Evolutionary conservation across 2,888 invertebrate species (phyloP).

Genomic region (Brachynemurus nebulosus): DNA sequence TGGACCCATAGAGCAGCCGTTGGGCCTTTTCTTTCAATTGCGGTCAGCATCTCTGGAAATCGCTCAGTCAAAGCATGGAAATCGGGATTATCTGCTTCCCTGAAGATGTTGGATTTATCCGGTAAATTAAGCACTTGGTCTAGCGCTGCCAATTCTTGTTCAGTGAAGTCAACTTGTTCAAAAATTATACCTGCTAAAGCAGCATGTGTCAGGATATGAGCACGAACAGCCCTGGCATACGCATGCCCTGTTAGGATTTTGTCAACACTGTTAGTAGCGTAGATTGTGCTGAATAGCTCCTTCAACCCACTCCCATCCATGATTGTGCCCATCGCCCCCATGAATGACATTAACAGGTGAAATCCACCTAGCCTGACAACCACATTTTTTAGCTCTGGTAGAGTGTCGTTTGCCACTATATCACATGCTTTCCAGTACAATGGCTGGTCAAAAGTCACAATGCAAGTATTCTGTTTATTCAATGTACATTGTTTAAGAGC

Average conservation of each 20-base stretch:
- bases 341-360: conserved; percentile 24
- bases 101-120: conserved; percentile 13
- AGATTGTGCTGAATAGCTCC: conserved; percentile 19
- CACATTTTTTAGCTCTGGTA: conserved; percentile 15
- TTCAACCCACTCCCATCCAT: conserved; percentile 25
- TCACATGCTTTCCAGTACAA: conserved; percentile 22
- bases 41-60: conserved; percentile 14
- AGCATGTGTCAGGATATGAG: conserved; percentile 19
- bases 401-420: conserved; percentile 19
- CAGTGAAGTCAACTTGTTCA: conserved; percentile 15
- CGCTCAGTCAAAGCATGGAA: conserved; percentile 14
- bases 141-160: conserved; percentile 17
- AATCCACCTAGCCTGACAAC: conserved; percentile 24
- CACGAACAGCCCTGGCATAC: conserved; percentile 21
- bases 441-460: conserved; percentile 22
- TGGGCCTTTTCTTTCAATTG: conserved; percentile 17
- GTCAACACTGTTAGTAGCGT: conserved; percentile 21
- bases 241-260: conserved; percentile 24
- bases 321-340: conserved; percentile 24
- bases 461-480: conserved; percentile 13
- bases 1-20: conserved; percentile 21
- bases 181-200: conserved; percentile 20
- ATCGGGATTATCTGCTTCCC: conserved; percentile 12
- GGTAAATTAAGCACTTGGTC: conserved; percentile 16
- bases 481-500: conserved; percentile 16